These are phyloP conservation scores for Brachyalestes nurse DNA, from an alignment of 2,797 vertebrate species.

Conservation along the genomic window DNA sequence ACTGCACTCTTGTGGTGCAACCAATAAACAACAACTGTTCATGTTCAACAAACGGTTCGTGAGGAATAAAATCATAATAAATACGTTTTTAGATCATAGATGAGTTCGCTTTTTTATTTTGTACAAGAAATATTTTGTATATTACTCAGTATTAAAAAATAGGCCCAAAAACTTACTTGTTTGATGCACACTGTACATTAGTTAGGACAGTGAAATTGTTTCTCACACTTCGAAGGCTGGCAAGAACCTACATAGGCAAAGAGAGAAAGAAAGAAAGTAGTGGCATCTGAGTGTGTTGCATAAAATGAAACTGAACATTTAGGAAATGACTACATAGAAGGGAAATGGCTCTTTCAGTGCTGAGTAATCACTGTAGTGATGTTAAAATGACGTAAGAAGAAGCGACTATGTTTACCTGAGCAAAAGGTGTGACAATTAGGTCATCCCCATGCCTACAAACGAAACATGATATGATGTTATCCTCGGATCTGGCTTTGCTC, in stretches of 20 bases:
- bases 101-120: background rate
- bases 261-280: background rate
- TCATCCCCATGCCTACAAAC: conserved; percentile 93
- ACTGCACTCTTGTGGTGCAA: conserved; percentile 64
- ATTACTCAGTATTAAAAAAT: background rate
- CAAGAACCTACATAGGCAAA: conserved; percentile 85
- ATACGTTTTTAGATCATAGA: no score
- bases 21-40: background rate
- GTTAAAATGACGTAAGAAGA: conserved; percentile 1
- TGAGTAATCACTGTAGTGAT: conserved; percentile 27
- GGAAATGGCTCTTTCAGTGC: conserved; percentile 1
- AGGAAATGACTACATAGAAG: background rate
- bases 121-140: background rate
- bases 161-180: conserved; percentile 84
- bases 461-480: conserved; percentile 28
- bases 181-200: conserved; percentile 93
- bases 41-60: background rate
- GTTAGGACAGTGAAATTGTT: conserved; percentile 96
- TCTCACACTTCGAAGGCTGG: conserved; percentile 94
- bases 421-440: conserved; percentile 98
- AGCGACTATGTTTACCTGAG: conserved; percentile 84
- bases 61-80: background rate
- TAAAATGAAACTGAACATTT: conserved; percentile 22
- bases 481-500: background rate
- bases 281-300: background rate